These are phyloP conservation scores for Chrysaora quinquecirrha DNA, from an alignment of 30 jellyfish, hydroid and myxozoan genomes.

Conservation along the genomic window DNA sequence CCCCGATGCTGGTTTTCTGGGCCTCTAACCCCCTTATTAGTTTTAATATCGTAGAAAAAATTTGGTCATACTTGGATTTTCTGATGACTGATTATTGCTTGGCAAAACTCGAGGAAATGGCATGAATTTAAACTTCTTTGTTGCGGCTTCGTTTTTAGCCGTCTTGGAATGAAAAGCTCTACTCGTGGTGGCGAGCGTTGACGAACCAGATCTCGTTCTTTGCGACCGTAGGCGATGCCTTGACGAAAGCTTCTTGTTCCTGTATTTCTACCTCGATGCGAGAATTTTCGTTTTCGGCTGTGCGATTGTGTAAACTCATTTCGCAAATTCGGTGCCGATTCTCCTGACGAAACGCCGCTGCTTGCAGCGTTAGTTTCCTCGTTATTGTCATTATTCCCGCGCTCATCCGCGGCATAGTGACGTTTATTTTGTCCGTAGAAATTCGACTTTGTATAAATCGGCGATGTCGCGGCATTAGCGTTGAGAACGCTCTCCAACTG, in stretches of 20 bases:
- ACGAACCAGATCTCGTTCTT: not conserved
- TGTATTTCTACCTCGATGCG: not conserved
- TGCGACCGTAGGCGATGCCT: conserved; percentile 1
- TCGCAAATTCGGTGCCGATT: conserved; percentile 6
- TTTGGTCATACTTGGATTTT: no score
- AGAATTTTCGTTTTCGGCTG: not conserved
- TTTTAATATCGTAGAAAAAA: no score
- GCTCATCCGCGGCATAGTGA: conserved; percentile 42
- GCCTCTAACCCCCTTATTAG: no score
- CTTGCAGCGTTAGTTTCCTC: conserved; percentile 8
- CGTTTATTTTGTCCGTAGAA: conserved; percentile 42
- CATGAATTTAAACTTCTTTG: conserved; percentile 45
- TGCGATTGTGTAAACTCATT: not conserved
- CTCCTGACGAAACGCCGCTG: conserved; percentile 32
- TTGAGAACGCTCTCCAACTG: conserved; percentile 72
- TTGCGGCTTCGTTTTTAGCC: conserved; percentile 31
- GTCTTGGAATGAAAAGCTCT: conserved; percentile 34
- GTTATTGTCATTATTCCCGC: conserved; percentile 24
- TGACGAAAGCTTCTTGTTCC: not conserved
- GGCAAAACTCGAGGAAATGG: conserved; percentile 7
- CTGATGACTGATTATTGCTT: conserved; percentile 5
- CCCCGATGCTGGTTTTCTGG: no score
- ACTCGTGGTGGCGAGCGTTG: not conserved
- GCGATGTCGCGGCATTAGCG: conserved; percentile 47
- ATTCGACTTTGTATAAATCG: conserved; percentile 7